These are phyloP conservation scores for Chymomyza fuscimana DNA, from an alignment of 2,888 invertebrate genomes.

Conservation along the genomic window DNA sequence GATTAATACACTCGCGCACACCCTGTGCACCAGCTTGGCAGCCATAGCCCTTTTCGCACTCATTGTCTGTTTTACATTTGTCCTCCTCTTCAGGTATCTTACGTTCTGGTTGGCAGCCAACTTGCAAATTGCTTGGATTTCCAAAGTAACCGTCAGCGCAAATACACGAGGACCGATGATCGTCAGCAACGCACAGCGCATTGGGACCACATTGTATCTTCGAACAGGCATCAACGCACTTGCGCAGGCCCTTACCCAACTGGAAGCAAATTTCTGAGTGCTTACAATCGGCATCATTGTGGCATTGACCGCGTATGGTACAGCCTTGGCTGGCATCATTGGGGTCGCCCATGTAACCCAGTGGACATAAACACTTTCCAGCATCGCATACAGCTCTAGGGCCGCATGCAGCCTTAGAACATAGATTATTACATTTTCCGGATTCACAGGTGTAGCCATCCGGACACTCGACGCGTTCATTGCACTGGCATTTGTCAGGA, in stretches of 20 bases:
- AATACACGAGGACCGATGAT: slow-evolving; percentile 91
- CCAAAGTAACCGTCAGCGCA: slow-evolving; percentile 91
- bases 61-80: slow-evolving; percentile 85
- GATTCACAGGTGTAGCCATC: slow-evolving; percentile 87
- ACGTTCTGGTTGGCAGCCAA: slow-evolving; percentile 88
- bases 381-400: slow-evolving; percentile 90
- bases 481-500: slow-evolving; percentile 86
- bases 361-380: slow-evolving; percentile 89
- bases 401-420: slow-evolving; percentile 88
- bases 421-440: slow-evolving; percentile 88
- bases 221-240: slow-evolving; percentile 92
- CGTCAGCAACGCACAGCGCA: slow-evolving; percentile 90
- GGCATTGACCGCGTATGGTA: slow-evolving; percentile 86
- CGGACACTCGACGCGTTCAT: slow-evolving; percentile 86
- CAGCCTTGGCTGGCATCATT: slow-evolving; percentile 87
- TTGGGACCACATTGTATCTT: slow-evolving; percentile 95
- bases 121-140: slow-evolving; percentile 88
- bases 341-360: slow-evolving; percentile 88
- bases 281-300: slow-evolving; percentile 89
- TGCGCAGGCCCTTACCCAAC: slow-evolving; percentile 87
- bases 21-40: slow-evolving; percentile 85
- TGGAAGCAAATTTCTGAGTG: slow-evolving; percentile 94
- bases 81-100: slow-evolving; percentile 81
- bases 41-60: slow-evolving; percentile 86
- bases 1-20: slow-evolving; percentile 86